phyloP scores from a whole-genome alignment of 1,140 invertebrate genomes.

The Aphelenchoides fujianensis region DNA sequence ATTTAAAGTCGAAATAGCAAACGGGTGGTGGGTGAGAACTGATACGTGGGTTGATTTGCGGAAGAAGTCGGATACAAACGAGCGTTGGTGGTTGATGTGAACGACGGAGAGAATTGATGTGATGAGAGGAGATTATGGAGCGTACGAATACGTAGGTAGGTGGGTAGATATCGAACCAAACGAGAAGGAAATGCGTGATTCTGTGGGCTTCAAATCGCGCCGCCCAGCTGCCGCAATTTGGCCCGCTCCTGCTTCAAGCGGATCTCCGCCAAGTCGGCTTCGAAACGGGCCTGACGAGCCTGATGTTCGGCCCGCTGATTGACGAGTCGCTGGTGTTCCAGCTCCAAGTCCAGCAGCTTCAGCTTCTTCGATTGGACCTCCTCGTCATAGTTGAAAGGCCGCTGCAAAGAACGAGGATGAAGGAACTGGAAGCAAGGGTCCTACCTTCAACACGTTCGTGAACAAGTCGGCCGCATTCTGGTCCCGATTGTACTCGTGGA shows the following conservation, averaged over 20 bases:
- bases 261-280: slow-evolving; percentile 18
- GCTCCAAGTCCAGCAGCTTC: slow-evolving; percentile 5
- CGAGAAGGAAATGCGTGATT: too few species aligned
- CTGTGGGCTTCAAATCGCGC: neutral
- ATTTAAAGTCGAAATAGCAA: too few species aligned
- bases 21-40: too few species aligned
- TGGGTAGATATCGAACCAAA: too few species aligned
- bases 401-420: slow-evolving; percentile 1
- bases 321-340: slow-evolving; percentile 10
- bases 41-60: too few species aligned
- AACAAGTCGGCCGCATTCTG: neutral
- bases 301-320: slow-evolving; percentile 10
- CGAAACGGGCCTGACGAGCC: neutral
- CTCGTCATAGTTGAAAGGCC: slow-evolving; percentile 5
- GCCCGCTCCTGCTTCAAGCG: neutral
- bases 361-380: slow-evolving; percentile 15
- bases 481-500: too few species aligned
- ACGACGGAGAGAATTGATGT: too few species aligned
- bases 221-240: neutral
- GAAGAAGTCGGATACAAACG: too few species aligned
- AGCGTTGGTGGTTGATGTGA: too few species aligned
- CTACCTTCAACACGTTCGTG: neutral
- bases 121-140: too few species aligned
- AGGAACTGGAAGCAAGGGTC: too few species aligned
- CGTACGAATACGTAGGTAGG: too few species aligned